These are phyloP conservation scores for Epizoanthus scotinus DNA, from an alignment of 92 coral and sea anemone genomes.

Conservation along the genomic window DNA sequence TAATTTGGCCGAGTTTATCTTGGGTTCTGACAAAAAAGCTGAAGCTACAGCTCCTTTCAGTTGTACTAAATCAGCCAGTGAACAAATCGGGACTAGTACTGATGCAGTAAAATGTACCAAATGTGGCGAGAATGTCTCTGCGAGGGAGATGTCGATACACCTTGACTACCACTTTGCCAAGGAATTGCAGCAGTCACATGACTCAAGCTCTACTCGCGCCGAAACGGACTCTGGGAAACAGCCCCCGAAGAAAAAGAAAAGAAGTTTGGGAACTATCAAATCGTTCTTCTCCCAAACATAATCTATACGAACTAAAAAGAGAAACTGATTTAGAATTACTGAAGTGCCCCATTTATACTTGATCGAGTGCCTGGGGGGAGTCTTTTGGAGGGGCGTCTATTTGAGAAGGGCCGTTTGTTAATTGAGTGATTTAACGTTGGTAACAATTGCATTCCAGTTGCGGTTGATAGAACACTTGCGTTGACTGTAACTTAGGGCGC, in stretches of 20 bases:
- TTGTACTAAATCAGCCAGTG: background rate
- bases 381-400: too few species aligned
- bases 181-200: conserved; percentile 63
- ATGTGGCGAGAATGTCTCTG: conserved; percentile 61
- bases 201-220: background rate
- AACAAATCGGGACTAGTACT: conserved; percentile 3
- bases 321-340: background rate
- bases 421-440: too few species aligned
- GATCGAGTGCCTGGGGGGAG: too few species aligned
- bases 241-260: conserved; percentile 69
- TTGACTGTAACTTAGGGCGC: too few species aligned
- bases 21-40: background rate
- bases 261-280: conserved; percentile 55
- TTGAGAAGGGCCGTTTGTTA: too few species aligned
- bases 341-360: too few species aligned
- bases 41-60: background rate
- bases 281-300: conserved; percentile 56
- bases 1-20: background rate
- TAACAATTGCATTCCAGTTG: too few species aligned
- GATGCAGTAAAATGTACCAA: conserved; percentile 59
- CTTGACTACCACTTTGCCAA: conserved; percentile 85
- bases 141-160: conserved; percentile 76
- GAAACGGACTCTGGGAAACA: conserved; percentile 26
- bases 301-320: background rate
- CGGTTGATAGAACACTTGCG: too few species aligned